Percentiles rank a stretch among this genome's conserved stretches.
These are phyloP conservation scores for Microtus oregoni DNA, from an alignment of 2,113 vertebrate species.

Conservation along the genomic window DNA sequence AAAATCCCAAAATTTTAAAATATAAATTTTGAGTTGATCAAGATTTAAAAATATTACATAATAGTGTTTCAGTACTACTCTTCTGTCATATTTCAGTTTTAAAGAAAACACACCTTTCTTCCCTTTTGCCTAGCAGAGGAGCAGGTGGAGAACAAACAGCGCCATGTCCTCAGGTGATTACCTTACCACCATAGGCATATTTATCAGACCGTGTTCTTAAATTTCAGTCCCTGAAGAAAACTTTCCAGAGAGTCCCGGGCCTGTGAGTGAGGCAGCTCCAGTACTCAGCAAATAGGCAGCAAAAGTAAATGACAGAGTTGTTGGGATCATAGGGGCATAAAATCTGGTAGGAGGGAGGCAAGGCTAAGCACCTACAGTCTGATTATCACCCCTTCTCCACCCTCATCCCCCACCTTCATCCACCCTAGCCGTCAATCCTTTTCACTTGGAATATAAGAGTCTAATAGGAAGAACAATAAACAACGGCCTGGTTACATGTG, in stretches of 20 bases:
- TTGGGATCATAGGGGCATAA: neutral
- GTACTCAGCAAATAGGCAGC: neutral
- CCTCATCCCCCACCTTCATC: too few species aligned
- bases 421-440: neutral
- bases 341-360: neutral
- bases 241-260: neutral
- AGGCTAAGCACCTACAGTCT: neutral
- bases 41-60: neutral
- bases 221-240: constrained; percentile 43
- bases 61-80: neutral
- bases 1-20: constrained; percentile 18
- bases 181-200: neutral
- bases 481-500: neutral
- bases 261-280: neutral
- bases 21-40: neutral
- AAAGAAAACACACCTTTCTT: neutral
- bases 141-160: constrained; percentile 2
- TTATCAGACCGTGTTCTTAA: constrained; percentile 45
- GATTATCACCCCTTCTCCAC: neutral
- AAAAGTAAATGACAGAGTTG: constrained; percentile 48
- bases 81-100: neutral
- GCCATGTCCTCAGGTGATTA: neutral
- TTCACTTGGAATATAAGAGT: neutral
- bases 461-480: neutral
- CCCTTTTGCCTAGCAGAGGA: neutral